Percentiles rank a stretch among this genome's conserved stretches.
Evolutionary conservation across 2,797 vertebrate species (phyloP).

Genomic region (Antennarius maculatus): DNA sequence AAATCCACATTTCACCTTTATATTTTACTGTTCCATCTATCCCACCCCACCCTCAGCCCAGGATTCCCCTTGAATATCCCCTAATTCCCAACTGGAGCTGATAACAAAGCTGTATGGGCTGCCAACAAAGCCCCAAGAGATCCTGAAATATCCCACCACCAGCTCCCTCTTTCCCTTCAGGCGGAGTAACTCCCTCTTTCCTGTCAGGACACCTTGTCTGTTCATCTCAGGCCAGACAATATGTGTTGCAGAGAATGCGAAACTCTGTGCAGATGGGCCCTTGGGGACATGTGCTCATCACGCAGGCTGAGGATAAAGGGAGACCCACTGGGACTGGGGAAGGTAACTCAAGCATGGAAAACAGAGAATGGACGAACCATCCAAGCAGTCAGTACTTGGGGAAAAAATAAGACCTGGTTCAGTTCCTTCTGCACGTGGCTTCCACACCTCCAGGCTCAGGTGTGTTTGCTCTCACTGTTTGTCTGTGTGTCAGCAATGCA

Average conservation of each 20-base stretch:
- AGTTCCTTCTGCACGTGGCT: slow-evolving; percentile 66
- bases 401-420: slow-evolving; percentile 48
- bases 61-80: slow-evolving; percentile 57
- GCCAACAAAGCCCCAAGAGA: slow-evolving; percentile 72
- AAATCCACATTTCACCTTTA: slow-evolving; percentile 49
- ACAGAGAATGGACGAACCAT: slow-evolving; percentile 39
- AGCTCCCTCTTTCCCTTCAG: slow-evolving; percentile 51
- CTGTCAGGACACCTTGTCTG: slow-evolving; percentile 66
- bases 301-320: slow-evolving; percentile 44
- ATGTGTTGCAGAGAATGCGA: slow-evolving; percentile 63
- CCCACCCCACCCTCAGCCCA: slow-evolving; percentile 42
- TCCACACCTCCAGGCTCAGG: slow-evolving; percentile 62
- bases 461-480: slow-evolving; percentile 50
- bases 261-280: slow-evolving; percentile 64
- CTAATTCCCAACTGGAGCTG: slow-evolving; percentile 61
- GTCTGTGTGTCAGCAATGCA: slow-evolving; percentile 11
- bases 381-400: slow-evolving; percentile 30
- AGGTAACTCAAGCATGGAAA: slow-evolving; percentile 61
- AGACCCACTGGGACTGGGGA: slow-evolving; percentile 40
- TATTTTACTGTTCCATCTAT: slow-evolving; percentile 35
- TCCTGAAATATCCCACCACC: slow-evolving; percentile 63
- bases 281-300: slow-evolving; percentile 63
- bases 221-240: slow-evolving; percentile 73
- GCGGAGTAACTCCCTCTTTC: slow-evolving; percentile 55
- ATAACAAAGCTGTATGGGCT: slow-evolving; percentile 67